Percentiles rank a stretch among this genome's conserved stretches.
Conservation (phyloP, 2,888 invertebrate genomes). For the Chloroclysta siterata region DNA sequence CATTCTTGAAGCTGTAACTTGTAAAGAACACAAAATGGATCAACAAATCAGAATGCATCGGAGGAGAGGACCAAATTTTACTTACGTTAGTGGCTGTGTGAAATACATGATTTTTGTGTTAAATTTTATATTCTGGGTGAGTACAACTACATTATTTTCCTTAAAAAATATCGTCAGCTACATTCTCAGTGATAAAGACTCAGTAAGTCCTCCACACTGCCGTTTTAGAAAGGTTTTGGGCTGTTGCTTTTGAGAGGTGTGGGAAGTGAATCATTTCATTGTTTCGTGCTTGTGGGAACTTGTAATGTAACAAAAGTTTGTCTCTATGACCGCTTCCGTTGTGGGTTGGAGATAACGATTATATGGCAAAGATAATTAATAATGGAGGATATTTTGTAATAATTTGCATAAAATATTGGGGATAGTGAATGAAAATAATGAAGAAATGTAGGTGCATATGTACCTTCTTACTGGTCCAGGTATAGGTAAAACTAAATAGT, state of each 20-base stretch:
- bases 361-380: neutral
- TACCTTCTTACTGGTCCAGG: too few species aligned
- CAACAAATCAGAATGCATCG: slow-evolving; percentile 81
- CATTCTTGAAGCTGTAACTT: slow-evolving; percentile 7
- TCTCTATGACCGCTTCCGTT: slow-evolving; percentile 28
- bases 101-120: slow-evolving; percentile 96
- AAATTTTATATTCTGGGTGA: slow-evolving; percentile 96
- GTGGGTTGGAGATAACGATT: slow-evolving; percentile 35
- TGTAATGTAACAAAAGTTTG: slow-evolving; percentile 12
- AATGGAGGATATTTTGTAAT: too few species aligned
- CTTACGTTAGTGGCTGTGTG: slow-evolving; percentile 93
- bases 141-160: slow-evolving; percentile 56
- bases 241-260: slow-evolving; percentile 17
- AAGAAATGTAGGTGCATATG: too few species aligned
- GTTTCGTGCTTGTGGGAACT: slow-evolving; percentile 40
- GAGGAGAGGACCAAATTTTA: slow-evolving; percentile 88
- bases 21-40: slow-evolving; percentile 33
- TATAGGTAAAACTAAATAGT: too few species aligned
- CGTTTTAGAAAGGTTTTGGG: slow-evolving; percentile 12
- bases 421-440: too few species aligned
- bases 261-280: slow-evolving; percentile 46
- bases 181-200: slow-evolving; percentile 10
- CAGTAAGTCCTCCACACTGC: neutral
- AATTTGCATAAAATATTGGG: too few species aligned
- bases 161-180: neutral